Percentiles rank a stretch among this genome's conserved stretches.
Evolutionary conservation across 2,888 invertebrate genomes (phyloP).

Genomic region (Parnassius smintheus): DNA sequence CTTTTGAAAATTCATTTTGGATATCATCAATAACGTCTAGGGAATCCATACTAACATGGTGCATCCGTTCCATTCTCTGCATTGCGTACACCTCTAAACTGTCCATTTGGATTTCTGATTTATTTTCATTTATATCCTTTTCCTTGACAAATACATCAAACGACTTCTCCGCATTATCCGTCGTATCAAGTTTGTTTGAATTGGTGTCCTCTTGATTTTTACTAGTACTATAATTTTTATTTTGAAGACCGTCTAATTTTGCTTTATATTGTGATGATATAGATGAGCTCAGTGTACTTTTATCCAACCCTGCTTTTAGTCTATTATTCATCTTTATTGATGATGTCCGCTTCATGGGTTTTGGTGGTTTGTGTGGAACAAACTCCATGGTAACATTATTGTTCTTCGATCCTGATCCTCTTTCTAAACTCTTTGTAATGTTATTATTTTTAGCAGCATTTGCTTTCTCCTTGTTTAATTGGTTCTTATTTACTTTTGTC

Average conservation of each 20-base stretch:
- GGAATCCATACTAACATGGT: conserved; percentile 76
- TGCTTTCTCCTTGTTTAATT: conserved; percentile 70
- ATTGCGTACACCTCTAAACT: conserved; percentile 80
- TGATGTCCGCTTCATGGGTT: conserved; percentile 85
- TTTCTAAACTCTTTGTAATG: conserved; percentile 72
- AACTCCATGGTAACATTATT: conserved; percentile 76
- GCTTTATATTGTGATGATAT: conserved; percentile 77
- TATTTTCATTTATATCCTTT: conserved; percentile 81
- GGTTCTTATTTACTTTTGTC: conserved; percentile 65
- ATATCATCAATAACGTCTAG: conserved; percentile 68
- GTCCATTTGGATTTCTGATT: conserved; percentile 83
- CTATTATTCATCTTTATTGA: conserved; percentile 82
- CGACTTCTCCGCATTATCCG: conserved; percentile 73
- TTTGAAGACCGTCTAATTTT: conserved; percentile 73
- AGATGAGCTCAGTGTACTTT: conserved; percentile 65
- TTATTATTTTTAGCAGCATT: conserved; percentile 66
- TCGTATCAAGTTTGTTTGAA: conserved; percentile 58
- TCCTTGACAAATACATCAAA: conserved; percentile 83
- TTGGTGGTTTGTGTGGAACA: conserved; percentile 88
- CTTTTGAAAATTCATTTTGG: conserved; percentile 67
- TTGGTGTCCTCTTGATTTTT: conserved; percentile 64
- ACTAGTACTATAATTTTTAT: conserved; percentile 64
- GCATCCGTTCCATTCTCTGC: conserved; percentile 67
- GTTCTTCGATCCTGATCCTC: conserved; percentile 68
- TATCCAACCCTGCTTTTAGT: conserved; percentile 69